Conservation (phyloP, 2,888 invertebrate species). For the Pyrocoelia pectoralis region DNA sequence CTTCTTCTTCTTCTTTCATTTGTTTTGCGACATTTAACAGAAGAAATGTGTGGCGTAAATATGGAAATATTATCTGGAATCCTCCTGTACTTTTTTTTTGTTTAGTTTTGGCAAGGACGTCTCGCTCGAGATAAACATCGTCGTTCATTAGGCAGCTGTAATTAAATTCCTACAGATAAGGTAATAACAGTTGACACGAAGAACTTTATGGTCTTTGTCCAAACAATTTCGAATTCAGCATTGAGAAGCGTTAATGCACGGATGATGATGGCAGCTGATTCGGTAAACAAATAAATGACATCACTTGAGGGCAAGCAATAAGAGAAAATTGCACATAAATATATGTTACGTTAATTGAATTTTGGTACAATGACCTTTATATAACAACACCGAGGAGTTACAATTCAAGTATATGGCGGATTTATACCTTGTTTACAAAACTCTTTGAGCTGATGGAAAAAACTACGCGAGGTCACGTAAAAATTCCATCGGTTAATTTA, state of each 20-base stretch:
- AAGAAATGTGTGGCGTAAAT: constrained; percentile 14
- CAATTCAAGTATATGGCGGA: no score
- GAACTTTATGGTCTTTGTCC: neutral
- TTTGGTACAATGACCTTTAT: constrained; percentile 49
- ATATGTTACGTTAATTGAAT: constrained; percentile 47
- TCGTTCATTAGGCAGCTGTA: neutral
- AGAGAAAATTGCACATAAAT: constrained; percentile 37
- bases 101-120: constrained; percentile 15
- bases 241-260: neutral
- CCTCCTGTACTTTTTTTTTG: constrained; percentile 13
- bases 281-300: constrained; percentile 38
- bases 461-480: no score
- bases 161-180: neutral
- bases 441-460: no score
- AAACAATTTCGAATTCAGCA: neutral
- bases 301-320: constrained; percentile 31
- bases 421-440: no score
- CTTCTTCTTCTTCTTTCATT: constrained; percentile 16
- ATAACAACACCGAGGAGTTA: no score
- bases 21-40: constrained; percentile 23
- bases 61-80: constrained; percentile 11
- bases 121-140: neutral
- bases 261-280: neutral
- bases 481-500: no score
- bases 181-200: neutral